Evolutionary conservation across 2,888 invertebrate species (phyloP).

Genomic region (Meiosimyza decipiens): DNA sequence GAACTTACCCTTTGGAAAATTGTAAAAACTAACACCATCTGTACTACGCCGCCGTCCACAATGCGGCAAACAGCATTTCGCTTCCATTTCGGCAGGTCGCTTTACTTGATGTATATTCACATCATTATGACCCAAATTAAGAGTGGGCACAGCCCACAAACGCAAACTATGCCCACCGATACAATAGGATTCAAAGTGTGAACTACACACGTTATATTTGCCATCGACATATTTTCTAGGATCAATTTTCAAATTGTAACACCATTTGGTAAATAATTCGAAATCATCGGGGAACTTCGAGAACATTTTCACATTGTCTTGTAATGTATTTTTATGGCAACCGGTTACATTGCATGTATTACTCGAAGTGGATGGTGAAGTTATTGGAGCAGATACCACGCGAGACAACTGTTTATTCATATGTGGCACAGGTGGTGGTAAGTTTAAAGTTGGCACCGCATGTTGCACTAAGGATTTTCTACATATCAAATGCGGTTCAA

Average conservation of each 20-base stretch:
- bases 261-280: conserved; percentile 50
- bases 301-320: conserved; percentile 40
- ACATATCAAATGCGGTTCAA: conserved; percentile 16
- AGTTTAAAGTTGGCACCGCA: conserved; percentile 41
- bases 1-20: conserved; percentile 52
- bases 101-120: conserved; percentile 33
- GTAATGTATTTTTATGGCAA: conserved; percentile 40
- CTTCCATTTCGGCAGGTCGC: conserved; percentile 41
- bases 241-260: conserved; percentile 50
- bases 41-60: conserved; percentile 37
- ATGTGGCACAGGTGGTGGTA: conserved; percentile 26
- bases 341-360: conserved; percentile 44
- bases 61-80: conserved; percentile 48
- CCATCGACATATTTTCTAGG: conserved; percentile 47
- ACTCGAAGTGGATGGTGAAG: conserved; percentile 23
- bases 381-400: conserved; percentile 29
- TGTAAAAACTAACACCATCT: conserved; percentile 45
- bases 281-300: conserved; percentile 46
- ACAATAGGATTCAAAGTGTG: conserved; percentile 47
- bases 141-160: conserved; percentile 47
- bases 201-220: conserved; percentile 46
- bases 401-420: conserved; percentile 18
- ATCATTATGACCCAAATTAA: conserved; percentile 42
- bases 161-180: conserved; percentile 43
- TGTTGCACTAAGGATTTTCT: conserved; percentile 8